phyloP scores from a whole-genome alignment of 2,888 invertebrate species.

The Amphimallon solstitiale region DNA sequence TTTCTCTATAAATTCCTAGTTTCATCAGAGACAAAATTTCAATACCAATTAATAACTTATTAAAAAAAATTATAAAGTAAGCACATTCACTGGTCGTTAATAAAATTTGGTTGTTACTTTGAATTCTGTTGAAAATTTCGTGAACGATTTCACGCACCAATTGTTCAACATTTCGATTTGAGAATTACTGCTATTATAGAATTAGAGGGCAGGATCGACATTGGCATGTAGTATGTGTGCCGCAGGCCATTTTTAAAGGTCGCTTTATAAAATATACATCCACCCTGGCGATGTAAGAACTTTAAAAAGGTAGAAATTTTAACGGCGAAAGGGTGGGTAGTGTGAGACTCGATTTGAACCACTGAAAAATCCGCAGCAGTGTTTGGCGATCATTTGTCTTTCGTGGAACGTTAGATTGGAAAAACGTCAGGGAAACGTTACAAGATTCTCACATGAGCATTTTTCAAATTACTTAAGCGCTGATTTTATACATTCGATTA shows the following conservation, averaged over 20 bases:
- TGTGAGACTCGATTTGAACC: background rate
- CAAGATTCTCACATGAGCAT: constrained; percentile 18
- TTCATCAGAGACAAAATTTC: too few species aligned
- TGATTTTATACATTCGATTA: constrained; percentile 13
- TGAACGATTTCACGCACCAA: constrained; percentile 1
- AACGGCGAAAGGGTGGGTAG: background rate
- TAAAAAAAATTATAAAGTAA: too few species aligned
- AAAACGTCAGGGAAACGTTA: constrained; percentile 8
- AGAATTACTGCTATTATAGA: constrained; percentile 7
- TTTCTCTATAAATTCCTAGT: too few species aligned
- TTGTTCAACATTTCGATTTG: background rate
- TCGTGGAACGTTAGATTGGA: constrained; percentile 4
- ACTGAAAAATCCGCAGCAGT: background rate
- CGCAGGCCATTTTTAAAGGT: background rate
- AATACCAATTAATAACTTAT: too few species aligned
- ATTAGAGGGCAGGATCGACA: constrained; percentile 4
- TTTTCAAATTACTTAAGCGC: constrained; percentile 14
- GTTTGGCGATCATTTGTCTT: constrained; percentile 16
- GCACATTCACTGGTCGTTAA: too few species aligned
- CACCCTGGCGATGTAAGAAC: background rate
- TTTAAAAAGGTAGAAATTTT: background rate
- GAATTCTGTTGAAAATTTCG: background rate
- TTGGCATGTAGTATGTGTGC: background rate
- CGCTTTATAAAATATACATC: background rate
- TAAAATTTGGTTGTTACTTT: background rate